Percentiles rank a stretch among this genome's conserved stretches.
Evolutionary conservation across 2,797 vertebrate species (phyloP).

Genomic region (Myiothlypis chrysogaster): DNA sequence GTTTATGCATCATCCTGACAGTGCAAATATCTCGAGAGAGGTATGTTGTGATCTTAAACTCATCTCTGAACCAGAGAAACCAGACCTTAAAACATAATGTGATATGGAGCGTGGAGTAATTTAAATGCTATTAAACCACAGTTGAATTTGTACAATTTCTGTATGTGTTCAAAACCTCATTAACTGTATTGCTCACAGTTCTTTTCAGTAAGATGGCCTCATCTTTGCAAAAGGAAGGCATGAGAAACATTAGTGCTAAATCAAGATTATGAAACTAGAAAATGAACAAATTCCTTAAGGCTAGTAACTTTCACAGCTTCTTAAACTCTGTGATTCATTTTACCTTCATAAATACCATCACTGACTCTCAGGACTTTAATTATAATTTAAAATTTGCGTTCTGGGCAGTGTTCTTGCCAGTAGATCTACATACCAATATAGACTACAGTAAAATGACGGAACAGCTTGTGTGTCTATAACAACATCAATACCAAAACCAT

Average conservation of each 20-base stretch:
- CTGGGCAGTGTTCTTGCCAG: neutral
- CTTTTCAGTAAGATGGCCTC: neutral
- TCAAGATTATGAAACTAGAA: neutral
- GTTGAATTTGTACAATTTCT: neutral
- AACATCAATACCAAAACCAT: neutral
- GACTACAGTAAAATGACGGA: neutral
- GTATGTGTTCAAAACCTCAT: neutral
- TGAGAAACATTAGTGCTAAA: neutral
- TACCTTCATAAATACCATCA: neutral
- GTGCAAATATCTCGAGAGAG: neutral
- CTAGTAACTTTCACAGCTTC: neutral
- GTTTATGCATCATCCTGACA: conserved; percentile 59
- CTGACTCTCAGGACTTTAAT: neutral
- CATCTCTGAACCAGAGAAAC: neutral
- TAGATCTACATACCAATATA: neutral
- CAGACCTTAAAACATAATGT: neutral
- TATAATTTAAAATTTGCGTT: neutral
- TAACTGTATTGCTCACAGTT: neutral
- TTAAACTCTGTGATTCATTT: neutral
- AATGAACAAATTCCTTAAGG: neutral
- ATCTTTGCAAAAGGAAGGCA: neutral
- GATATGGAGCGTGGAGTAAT: rapidly evolving
- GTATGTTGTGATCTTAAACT: neutral
- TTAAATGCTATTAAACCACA: neutral
- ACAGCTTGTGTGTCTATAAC: neutral